phyloP scores from a whole-genome alignment of 2,888 invertebrate species.

The Leuctra nigra region DNA sequence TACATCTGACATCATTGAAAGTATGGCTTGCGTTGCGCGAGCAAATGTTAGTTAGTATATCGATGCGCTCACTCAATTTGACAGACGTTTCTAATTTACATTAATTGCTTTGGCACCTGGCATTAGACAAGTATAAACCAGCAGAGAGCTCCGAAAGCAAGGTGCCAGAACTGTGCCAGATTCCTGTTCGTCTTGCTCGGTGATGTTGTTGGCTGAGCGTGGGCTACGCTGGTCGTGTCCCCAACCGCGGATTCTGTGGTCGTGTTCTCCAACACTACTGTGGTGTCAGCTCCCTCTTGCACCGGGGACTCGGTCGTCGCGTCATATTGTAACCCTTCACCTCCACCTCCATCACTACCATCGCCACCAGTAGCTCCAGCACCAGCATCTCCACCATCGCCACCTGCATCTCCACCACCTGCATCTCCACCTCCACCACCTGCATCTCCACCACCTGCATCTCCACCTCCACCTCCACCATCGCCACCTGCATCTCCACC shows the following conservation, averaged over 20 bases:
- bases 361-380: not conserved
- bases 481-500: conserved; percentile 1
- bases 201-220: too few species aligned
- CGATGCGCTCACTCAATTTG: too few species aligned
- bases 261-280: not conserved
- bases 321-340: not conserved
- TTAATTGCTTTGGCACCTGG: too few species aligned
- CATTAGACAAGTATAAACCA: too few species aligned
- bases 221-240: too few species aligned
- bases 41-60: too few species aligned
- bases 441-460: not conserved
- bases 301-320: not conserved
- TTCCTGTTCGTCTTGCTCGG: too few species aligned
- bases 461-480: not conserved
- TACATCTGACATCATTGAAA: too few species aligned
- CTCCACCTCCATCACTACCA: not conserved
- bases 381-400: not conserved
- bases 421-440: not conserved
- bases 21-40: too few species aligned
- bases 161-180: too few species aligned
- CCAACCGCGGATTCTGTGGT: not conserved
- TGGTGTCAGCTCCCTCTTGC: not conserved
- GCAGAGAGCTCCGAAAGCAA: too few species aligned
- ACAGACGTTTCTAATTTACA: too few species aligned
- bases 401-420: not conserved